Percentiles rank a stretch among this genome's conserved stretches.
These are phyloP conservation scores for Recurvirostra avosetta DNA, from an alignment of 2,113 vertebrate species.

Conservation along the genomic window DNA sequence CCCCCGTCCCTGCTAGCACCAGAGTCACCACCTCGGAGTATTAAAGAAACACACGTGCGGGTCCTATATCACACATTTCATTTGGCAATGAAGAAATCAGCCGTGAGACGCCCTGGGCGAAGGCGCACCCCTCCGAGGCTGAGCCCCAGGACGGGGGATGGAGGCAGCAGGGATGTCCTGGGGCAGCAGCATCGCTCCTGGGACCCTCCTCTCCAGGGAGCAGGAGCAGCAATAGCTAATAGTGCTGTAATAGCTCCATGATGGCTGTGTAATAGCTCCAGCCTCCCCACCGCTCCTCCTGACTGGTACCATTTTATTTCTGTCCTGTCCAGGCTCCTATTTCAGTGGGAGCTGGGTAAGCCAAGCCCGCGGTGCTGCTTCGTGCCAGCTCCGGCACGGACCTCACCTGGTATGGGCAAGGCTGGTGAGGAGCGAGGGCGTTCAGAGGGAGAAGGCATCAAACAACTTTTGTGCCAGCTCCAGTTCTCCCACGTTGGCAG, in stretches of 20 bases:
- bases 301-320: neutral
- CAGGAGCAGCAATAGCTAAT: neutral
- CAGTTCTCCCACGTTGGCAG: neutral
- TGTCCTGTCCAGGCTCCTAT: neutral
- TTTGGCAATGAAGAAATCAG: neutral
- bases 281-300: neutral
- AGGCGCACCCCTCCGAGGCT: neutral
- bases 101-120: neutral
- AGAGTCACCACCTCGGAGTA: neutral
- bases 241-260: neutral
- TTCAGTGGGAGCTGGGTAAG: neutral
- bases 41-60: neutral
- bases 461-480: neutral
- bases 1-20: neutral
- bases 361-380: accelerated
- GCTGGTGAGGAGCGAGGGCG: neutral
- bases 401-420: neutral
- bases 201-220: neutral
- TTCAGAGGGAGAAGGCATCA: neutral
- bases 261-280: neutral
- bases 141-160: neutral
- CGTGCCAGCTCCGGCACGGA: neutral
- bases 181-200: neutral
- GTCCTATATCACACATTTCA: neutral
- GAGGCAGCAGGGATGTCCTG: neutral